Percentiles rank a stretch among this genome's conserved stretches.
Evolutionary conservation across 2,888 invertebrate genomes (phyloP).

Genomic region (Tenodera sinensis): DNA sequence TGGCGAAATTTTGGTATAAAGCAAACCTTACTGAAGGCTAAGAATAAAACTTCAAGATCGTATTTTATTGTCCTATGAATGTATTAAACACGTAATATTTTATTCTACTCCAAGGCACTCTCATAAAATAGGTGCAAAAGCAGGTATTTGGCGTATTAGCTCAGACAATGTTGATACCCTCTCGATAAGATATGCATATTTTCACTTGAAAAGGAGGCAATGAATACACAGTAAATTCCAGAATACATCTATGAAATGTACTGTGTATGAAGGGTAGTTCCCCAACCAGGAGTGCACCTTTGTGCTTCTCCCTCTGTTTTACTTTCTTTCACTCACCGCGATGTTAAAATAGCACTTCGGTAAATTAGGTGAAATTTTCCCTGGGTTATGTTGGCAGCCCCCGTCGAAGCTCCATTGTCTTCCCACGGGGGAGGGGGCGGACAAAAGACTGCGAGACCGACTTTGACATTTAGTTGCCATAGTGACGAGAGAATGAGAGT

Average conservation of each 20-base stretch:
- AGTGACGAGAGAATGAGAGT: not conserved
- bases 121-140: no score
- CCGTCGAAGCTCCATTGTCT: not conserved
- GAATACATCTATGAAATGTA: no score
- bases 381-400: not conserved
- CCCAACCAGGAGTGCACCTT: not conserved
- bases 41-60: no score
- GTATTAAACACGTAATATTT: no score
- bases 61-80: no score
- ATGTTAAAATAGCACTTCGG: not conserved
- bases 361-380: not conserved
- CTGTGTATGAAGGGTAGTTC: not conserved
- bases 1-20: no score
- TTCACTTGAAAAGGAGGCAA: not conserved
- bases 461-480: not conserved
- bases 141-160: no score
- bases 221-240: no score
- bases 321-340: not conserved
- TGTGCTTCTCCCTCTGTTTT: not conserved
- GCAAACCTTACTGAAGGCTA: no score
- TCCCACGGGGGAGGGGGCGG: not conserved
- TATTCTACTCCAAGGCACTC: no score
- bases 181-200: not conserved
- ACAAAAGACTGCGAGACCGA: not conserved
- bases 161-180: no score